phyloP scores from a whole-genome alignment of 2,888 invertebrate species.

The Phalera bucephala region DNA sequence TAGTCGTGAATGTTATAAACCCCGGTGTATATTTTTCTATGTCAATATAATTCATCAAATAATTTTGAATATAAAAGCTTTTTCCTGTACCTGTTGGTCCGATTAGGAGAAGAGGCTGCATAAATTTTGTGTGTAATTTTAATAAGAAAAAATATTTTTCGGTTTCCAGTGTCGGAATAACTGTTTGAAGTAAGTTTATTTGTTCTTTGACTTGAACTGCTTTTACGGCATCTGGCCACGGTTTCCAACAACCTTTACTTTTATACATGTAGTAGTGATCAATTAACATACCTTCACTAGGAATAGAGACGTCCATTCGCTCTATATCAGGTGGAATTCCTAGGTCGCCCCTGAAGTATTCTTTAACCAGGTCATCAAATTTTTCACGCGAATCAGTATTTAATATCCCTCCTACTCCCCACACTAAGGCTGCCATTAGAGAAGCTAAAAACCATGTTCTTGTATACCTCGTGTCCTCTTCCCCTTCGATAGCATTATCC shows the following conservation, averaged over 20 bases:
- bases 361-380: constrained; percentile 85
- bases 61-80: constrained; percentile 90
- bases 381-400: constrained; percentile 87
- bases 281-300: constrained; percentile 89
- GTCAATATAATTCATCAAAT: constrained; percentile 86
- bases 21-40: constrained; percentile 88
- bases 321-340: constrained; percentile 76
- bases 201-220: constrained; percentile 79
- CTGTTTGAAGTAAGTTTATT: constrained; percentile 86
- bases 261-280: constrained; percentile 93
- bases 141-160: constrained; percentile 90
- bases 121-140: constrained; percentile 88
- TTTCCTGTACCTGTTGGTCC: constrained; percentile 95
- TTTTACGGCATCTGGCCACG: constrained; percentile 90
- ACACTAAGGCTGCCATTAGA: constrained; percentile 88
- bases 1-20: constrained; percentile 92
- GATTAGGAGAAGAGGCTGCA: constrained; percentile 87
- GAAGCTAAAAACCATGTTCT: constrained; percentile 90
- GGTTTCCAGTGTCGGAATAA: constrained; percentile 94
- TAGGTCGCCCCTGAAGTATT: constrained; percentile 71
- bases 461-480: constrained; percentile 87
- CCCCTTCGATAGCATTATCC: constrained; percentile 87
- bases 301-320: constrained; percentile 89
- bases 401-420: constrained; percentile 93
- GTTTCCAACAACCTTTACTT: constrained; percentile 93